These are phyloP conservation scores for Andricus quercusramuli DNA, from an alignment of 2,888 invertebrate species.

Conservation along the genomic window DNA sequence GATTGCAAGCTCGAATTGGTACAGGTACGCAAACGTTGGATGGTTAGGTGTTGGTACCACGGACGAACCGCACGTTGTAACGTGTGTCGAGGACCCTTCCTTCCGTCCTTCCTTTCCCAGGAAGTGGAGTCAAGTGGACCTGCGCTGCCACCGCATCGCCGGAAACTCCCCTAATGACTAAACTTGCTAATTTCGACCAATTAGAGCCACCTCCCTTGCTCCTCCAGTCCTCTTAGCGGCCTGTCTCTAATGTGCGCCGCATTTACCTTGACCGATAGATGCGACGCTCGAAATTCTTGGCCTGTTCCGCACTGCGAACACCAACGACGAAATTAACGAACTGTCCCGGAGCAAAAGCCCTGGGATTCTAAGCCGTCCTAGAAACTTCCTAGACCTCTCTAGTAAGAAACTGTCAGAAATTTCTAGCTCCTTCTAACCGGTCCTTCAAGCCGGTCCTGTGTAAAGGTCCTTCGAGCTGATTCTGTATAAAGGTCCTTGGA, in stretches of 20 bases:
- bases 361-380: conserved; percentile 49
- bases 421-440: too few species aligned
- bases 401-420: not conserved
- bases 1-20: conserved; percentile 26
- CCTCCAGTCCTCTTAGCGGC: conserved; percentile 56
- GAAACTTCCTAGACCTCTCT: conserved; percentile 46
- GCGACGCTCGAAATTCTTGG: conserved; percentile 65
- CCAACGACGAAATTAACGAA: conserved; percentile 56
- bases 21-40: not conserved
- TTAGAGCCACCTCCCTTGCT: conserved; percentile 69
- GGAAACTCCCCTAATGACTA: conserved; percentile 78
- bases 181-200: conserved; percentile 79
- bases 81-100: conserved; percentile 56
- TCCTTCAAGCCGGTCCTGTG: too few species aligned
- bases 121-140: conserved; percentile 74
- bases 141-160: conserved; percentile 68
- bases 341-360: conserved; percentile 53
- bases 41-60: conserved; percentile 30
- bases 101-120: conserved; percentile 69
- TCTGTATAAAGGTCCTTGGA: too few species aligned
- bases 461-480: too few species aligned
- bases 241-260: conserved; percentile 72
- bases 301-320: conserved; percentile 49
- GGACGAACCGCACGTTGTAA: conserved; percentile 36
- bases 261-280: conserved; percentile 76